Percentiles rank a stretch among this genome's conserved stretches.
Conservation (phyloP, 2,797 vertebrate genomes). For the Enteromius anoplus region DNA sequence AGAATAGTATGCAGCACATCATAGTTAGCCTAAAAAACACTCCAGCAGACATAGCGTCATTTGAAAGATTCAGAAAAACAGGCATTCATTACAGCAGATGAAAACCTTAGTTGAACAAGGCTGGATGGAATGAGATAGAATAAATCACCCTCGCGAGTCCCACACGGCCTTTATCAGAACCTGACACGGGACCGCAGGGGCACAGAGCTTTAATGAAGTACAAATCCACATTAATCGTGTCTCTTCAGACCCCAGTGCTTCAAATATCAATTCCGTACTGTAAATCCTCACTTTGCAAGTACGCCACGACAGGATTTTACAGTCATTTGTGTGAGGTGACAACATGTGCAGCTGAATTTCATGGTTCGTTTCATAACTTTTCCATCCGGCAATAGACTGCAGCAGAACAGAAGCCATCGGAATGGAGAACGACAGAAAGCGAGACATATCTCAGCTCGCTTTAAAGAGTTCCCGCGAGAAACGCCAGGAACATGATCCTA, state of each 20-base stretch:
- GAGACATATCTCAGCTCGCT: conserved; percentile 19
- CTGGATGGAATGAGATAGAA: conserved; percentile 1
- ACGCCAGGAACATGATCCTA: conserved; percentile 54
- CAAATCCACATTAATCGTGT: conserved; percentile 42
- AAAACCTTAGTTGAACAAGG: not conserved
- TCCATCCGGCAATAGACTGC: not conserved
- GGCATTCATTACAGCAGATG: not conserved
- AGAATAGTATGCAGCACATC: not conserved
- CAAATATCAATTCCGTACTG: conserved; percentile 1
- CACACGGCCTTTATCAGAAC: conserved; percentile 14
- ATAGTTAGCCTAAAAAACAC: not conserved
- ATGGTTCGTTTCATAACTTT: conserved; percentile 7
- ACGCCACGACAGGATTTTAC: conserved; percentile 46
- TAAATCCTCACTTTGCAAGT: conserved; percentile 22
- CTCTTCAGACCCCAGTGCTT: conserved; percentile 20
- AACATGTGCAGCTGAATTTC: conserved; percentile 24
- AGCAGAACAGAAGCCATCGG: not conserved
- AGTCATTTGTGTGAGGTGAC: conserved; percentile 23
- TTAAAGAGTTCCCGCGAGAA: conserved; percentile 46
- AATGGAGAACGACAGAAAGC: conserved; percentile 15
- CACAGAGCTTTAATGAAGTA: conserved; percentile 30
- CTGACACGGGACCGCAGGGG: not conserved
- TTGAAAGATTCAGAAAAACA: conserved; percentile 4
- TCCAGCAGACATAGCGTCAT: not conserved
- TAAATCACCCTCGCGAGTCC: not conserved